These are phyloP conservation scores for Napeogenes inachia DNA, from an alignment of 2,888 invertebrate species.

Conservation along the genomic window DNA sequence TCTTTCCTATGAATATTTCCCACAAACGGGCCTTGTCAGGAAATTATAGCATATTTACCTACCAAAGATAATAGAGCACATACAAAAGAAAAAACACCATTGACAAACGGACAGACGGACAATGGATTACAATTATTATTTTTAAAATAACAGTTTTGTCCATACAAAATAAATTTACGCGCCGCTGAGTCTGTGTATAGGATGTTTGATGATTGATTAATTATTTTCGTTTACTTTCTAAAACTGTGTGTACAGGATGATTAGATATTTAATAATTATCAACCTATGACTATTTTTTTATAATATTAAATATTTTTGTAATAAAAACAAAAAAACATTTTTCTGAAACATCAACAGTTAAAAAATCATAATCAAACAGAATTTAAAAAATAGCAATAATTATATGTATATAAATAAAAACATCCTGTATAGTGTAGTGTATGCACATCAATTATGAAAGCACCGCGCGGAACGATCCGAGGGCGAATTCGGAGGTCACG, in stretches of 20 bases:
- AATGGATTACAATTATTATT: conserved; percentile 72
- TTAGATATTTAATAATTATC: background rate
- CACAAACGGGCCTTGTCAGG: background rate
- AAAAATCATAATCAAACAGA: no score
- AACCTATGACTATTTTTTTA: no score
- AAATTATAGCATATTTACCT: conserved; percentile 9
- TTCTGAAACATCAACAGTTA: no score
- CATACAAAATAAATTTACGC: conserved; percentile 74
- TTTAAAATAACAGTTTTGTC: conserved; percentile 76
- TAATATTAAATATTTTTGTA: no score
- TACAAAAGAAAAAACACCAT: conserved; percentile 61
- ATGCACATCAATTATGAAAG: conserved; percentile 75
- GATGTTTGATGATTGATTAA: conserved; percentile 67
- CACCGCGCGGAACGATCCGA: conserved; percentile 66
- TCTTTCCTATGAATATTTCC: background rate
- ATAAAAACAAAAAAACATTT: no score
- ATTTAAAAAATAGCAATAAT: background rate
- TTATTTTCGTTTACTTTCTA: conserved; percentile 52
- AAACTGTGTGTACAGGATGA: conserved; percentile 44
- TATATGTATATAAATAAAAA: background rate
- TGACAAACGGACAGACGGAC: conserved; percentile 56
- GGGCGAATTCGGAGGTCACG: conserved; percentile 66
- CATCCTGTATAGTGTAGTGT: conserved; percentile 53
- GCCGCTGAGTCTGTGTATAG: conserved; percentile 52
- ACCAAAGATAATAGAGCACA: conserved; percentile 43